Evolutionary conservation across 2,797 vertebrate genomes (phyloP).

Genomic region (Chrysocyon brachyurus): DNA sequence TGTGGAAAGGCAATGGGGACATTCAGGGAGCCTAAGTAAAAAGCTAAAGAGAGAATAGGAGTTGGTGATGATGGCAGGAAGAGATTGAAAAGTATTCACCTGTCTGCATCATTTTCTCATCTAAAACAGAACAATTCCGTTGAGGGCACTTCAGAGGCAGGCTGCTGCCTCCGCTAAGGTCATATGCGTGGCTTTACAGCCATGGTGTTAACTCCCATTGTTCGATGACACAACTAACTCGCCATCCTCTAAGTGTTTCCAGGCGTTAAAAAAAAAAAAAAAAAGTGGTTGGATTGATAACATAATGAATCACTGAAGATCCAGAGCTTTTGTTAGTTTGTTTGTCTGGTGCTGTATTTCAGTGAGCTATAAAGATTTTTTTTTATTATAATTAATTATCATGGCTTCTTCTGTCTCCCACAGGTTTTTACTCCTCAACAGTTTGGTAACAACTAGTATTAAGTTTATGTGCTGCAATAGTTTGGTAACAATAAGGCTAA

Average conservation of each 20-base stretch:
- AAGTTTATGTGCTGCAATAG: conserved; percentile 42
- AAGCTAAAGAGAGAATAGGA: neutral
- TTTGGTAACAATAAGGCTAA: conserved; percentile 75
- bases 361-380: conserved; percentile 52
- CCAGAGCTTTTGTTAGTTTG: neutral
- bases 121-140: neutral
- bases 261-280: neutral
- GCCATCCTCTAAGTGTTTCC: neutral
- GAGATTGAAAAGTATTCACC: neutral
- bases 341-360: conserved; percentile 41
- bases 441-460: conserved; percentile 66
- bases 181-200: neutral
- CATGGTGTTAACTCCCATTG: neutral
- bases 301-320: neutral
- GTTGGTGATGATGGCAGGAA: neutral
- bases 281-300: neutral
- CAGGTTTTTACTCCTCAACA: neutral
- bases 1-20: neutral
- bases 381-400: conserved; percentile 51
- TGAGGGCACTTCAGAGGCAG: neutral
- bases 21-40: neutral
- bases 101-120: neutral
- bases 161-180: too few relatives aligned
- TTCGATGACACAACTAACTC: neutral
- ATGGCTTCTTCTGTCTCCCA: conserved; percentile 31